Percentiles rank a stretch among this genome's conserved stretches.
These are phyloP conservation scores for Ibycter americanus DNA, from an alignment of 2,797 vertebrate species.

Conservation along the genomic window DNA sequence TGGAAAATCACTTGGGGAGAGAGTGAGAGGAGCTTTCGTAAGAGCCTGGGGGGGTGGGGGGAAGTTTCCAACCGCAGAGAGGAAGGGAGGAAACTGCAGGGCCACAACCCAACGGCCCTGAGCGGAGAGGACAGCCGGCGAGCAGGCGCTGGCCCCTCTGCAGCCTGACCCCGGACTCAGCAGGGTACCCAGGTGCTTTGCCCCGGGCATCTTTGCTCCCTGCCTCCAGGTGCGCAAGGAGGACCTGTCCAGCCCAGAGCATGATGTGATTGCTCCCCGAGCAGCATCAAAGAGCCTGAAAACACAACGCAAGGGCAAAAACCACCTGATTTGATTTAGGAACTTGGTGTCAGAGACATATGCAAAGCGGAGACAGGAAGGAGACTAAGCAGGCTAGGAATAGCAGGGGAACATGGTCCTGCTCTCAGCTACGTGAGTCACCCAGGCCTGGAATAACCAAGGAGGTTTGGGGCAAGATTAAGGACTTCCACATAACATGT, in stretches of 20 bases:
- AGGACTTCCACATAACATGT: background rate
- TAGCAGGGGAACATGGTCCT: background rate
- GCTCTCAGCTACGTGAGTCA: background rate
- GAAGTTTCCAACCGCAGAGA: conserved; percentile 93
- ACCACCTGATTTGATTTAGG: conserved; percentile 42
- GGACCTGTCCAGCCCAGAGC: background rate
- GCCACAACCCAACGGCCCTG: conserved; percentile 49
- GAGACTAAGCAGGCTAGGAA: conserved; percentile 7
- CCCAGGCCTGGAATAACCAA: background rate
- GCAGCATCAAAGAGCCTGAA: background rate
- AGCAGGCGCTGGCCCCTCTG: background rate
- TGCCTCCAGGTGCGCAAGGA: background rate
- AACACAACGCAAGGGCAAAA: background rate
- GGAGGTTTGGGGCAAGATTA: background rate
- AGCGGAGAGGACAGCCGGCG: background rate
- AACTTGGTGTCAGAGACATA: background rate
- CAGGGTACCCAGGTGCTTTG: fast-evolving
- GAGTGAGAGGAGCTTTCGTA: conserved; percentile 83
- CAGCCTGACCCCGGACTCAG: background rate
- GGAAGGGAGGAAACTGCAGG: conserved; percentile 87
- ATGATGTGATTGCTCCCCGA: fast-evolving
- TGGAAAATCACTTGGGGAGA: conserved; percentile 79
- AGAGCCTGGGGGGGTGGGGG: conserved; percentile 43
- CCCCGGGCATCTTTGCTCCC: background rate
- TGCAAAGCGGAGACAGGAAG: conserved; percentile 8